Percentiles rank a stretch among this genome's conserved stretches.
These are phyloP conservation scores for Hycleus cichorii DNA, from an alignment of 1,140 invertebrate genomes.

Conservation along the genomic window DNA sequence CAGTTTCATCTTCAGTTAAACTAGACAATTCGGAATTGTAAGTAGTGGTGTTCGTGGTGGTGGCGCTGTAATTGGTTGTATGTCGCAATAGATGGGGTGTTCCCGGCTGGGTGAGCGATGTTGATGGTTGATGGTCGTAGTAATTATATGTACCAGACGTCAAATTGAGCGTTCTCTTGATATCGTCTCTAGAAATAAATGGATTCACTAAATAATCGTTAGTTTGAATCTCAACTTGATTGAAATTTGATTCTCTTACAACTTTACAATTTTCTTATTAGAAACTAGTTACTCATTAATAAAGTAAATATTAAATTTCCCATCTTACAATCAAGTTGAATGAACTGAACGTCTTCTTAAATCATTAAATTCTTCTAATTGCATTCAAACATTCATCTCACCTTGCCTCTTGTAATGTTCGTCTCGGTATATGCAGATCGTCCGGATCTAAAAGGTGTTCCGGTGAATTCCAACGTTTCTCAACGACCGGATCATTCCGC, in stretches of 20 bases:
- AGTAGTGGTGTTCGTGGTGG: conserved; percentile 27
- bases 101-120: conserved; percentile 11
- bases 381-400: conserved; percentile 7
- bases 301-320: no score
- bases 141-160: conserved; percentile 40
- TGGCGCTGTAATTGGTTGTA: conserved; percentile 26
- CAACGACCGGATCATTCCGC: background rate
- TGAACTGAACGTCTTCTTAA: no score
- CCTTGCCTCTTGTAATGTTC: conserved; percentile 25
- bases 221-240: no score
- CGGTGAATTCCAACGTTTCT: conserved; percentile 25
- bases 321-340: no score
- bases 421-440: conserved; percentile 33
- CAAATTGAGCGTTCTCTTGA: conserved; percentile 33
- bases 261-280: no score
- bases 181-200: conserved; percentile 41
- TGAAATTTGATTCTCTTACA: no score
- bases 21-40: conserved; percentile 43
- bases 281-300: no score
- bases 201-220: background rate
- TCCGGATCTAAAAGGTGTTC: conserved; percentile 27
- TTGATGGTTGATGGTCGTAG: conserved; percentile 16
- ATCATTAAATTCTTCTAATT: no score
- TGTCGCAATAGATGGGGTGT: conserved; percentile 33
- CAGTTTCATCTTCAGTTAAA: conserved; percentile 47